These are phyloP conservation scores for Eupsittula cactorum DNA, from an alignment of 2,113 vertebrate genomes.

Conservation along the genomic window DNA sequence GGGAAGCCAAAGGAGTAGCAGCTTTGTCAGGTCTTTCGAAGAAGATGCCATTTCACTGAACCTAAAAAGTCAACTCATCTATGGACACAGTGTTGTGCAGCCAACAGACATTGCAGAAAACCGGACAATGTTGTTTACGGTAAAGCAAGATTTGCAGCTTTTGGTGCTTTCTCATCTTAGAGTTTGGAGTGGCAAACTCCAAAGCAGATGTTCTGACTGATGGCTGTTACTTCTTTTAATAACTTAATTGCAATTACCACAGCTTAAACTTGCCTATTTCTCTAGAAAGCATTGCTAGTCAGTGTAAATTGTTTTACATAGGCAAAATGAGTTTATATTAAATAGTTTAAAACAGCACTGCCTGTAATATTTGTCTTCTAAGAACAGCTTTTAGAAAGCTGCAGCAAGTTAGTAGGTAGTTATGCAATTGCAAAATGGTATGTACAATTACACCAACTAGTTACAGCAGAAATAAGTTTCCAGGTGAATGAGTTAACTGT, in stretches of 20 bases:
- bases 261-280: background rate
- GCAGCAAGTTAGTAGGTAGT: background rate
- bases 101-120: slow-evolving; percentile 94
- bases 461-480: background rate
- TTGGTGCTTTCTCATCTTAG: background rate
- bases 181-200: background rate
- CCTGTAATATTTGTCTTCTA: background rate
- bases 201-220: background rate
- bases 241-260: background rate
- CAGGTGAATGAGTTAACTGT: background rate
- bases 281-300: background rate
- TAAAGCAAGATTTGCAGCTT: slow-evolving; percentile 65
- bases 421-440: background rate
- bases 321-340: background rate
- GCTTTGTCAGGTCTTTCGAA: slow-evolving; percentile 85
- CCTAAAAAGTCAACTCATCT: slow-evolving; percentile 76
- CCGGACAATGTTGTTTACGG: slow-evolving; percentile 97
- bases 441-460: background rate
- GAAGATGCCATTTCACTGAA: slow-evolving; percentile 86
- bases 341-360: background rate
- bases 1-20: slow-evolving; percentile 59
- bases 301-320: background rate
- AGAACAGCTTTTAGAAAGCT: background rate
- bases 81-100: slow-evolving; percentile 81
- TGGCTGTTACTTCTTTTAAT: background rate